phyloP scores from a whole-genome alignment of 2,113 vertebrate genomes.

The Terrapene triunguis region DNA sequence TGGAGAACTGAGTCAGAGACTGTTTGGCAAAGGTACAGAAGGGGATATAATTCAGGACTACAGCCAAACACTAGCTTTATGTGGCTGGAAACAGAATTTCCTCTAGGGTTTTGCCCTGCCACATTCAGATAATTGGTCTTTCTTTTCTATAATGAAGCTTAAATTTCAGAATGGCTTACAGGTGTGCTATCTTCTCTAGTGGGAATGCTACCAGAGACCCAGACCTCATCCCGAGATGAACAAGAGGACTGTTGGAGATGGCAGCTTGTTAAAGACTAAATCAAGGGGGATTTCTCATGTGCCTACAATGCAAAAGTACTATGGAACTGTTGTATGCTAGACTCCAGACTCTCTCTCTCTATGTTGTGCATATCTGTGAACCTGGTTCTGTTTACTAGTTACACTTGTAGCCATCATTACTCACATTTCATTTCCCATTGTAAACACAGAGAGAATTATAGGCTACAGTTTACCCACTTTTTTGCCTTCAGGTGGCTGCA shows the following conservation, averaged over 20 bases:
- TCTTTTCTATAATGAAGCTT: slow-evolving; percentile 16
- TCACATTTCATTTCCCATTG: slow-evolving; percentile 33
- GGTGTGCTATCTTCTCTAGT: background rate
- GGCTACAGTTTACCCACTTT: slow-evolving; percentile 31
- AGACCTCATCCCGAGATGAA: slow-evolving; percentile 15
- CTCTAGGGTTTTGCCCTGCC: slow-evolving; percentile 26
- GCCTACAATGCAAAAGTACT: slow-evolving; percentile 9
- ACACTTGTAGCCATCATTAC: slow-evolving; percentile 48
- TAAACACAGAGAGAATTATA: slow-evolving; percentile 50
- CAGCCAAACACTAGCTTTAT: slow-evolving; percentile 39
- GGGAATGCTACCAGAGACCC: slow-evolving; percentile 15
- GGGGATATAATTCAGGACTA: background rate
- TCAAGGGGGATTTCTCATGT: slow-evolving; percentile 4
- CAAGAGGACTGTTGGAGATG: slow-evolving; percentile 23
- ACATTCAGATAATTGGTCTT: slow-evolving; percentile 1
- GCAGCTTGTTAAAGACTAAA: slow-evolving; percentile 28
- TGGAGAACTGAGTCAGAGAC: slow-evolving; percentile 22
- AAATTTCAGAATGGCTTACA: background rate
- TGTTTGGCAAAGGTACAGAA: slow-evolving; percentile 16
- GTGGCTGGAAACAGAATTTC: slow-evolving; percentile 35
- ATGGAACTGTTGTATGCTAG: background rate
- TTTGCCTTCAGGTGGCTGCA: background rate
- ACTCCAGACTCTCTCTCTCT: background rate
- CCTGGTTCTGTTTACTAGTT: slow-evolving; percentile 50
- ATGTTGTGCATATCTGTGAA: background rate